Base-by-base conservation (phyloP, 2,888 invertebrate species). In the Odontomyia ornata region DNA sequence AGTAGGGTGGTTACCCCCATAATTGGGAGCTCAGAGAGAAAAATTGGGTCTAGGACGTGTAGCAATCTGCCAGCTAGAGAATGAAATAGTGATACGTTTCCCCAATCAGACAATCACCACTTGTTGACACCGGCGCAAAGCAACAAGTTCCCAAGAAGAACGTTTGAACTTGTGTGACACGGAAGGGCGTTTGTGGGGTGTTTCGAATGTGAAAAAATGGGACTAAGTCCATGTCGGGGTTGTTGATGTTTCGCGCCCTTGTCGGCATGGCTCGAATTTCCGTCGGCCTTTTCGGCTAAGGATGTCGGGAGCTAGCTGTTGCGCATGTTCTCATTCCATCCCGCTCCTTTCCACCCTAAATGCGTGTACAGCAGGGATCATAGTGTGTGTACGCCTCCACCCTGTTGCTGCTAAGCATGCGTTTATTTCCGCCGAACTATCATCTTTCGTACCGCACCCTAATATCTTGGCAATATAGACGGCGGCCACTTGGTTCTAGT, bases 201-300 rank as follows among this genome's bases (percentile, higher is more conserved):
- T 21, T 21, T 67, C 46, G 67, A 46, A 25, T 60, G 60, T 15
- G 60, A 60, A 15, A 52, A 52, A 52, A 15, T 60, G 25, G 60
- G 78, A 79, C 73, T 69, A 77, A 77, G 78, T 78, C 78, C 79
- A 77, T 75, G 76, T 78, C 52, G 60, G 71, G 60, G 76, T 77
- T 78, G 56, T 64, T 75, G 65, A 69, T 77, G 75, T 73, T 73
- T 72, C 72, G 57, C 72, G 57, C 72, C 72, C 56, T 72, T 56
- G 56, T 56, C 72, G 72, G 28, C 52, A 72, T 28, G 25, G 46
- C 27, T 64, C 64, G 64, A 64, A 64, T 64, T 64, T 15, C 64
- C 30, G n/a, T 69, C 46, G 69, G 28, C n/a, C 25, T 18, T 46
- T 47, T 47, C 46, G 69, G 69, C 0, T 69, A 43, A 47, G 30